phyloP scores from a whole-genome alignment of 2,113 vertebrate species.

The Brachionichthys hirsutus region DNA sequence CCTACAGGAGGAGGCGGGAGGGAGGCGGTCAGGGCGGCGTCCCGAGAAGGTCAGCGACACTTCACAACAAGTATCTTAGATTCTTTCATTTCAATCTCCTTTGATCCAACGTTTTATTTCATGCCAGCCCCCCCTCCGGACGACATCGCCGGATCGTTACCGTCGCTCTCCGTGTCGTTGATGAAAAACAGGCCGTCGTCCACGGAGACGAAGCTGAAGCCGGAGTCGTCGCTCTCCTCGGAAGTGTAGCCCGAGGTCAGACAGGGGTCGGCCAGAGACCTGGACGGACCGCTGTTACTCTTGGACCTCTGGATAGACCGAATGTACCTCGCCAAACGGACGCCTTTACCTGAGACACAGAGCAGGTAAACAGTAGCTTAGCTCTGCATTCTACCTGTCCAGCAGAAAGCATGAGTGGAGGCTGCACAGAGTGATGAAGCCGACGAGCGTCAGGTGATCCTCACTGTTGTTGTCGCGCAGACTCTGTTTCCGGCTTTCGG shows the following conservation, averaged over 20 bases:
- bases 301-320: conserved; percentile 80
- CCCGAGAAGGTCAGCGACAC: too few relatives aligned
- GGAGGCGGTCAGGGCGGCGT: not conserved
- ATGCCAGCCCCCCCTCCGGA: too few relatives aligned
- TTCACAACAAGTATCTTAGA: too few relatives aligned
- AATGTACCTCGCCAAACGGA: conserved; percentile 82
- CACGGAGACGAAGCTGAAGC: conserved; percentile 72
- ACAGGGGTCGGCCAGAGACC: conserved; percentile 60
- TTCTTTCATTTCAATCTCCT: too few relatives aligned
- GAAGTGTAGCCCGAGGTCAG: conserved; percentile 78
- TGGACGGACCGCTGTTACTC: conserved; percentile 56
- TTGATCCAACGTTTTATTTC: too few relatives aligned
- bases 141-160: conserved; percentile 60
- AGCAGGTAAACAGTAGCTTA: not conserved
- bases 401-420: too few relatives aligned
- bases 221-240: conserved; percentile 83
- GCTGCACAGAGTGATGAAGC: too few relatives aligned
- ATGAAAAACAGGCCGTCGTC: conserved; percentile 78
- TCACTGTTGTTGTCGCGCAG: conserved; percentile 72
- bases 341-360: conserved; percentile 78
- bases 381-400: too few relatives aligned
- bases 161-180: conserved; percentile 89
- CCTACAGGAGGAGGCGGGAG: conserved; percentile 21
- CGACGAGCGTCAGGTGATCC: conserved; percentile 5
- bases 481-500: conserved; percentile 72